Conservation (phyloP, 1,140 invertebrate species). For the Venturia canescens region DNA sequence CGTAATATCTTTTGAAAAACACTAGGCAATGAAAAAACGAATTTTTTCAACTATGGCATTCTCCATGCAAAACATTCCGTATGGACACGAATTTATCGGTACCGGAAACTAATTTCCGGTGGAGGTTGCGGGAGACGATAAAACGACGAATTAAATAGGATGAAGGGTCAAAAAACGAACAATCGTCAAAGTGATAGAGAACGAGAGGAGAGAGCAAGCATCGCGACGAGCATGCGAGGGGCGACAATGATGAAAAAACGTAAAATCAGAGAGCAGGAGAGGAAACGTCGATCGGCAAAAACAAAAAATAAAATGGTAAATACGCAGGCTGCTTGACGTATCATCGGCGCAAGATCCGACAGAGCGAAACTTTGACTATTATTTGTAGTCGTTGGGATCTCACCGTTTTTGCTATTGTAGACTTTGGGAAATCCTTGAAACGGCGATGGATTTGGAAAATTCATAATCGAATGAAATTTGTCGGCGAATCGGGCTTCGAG, state of each 20-base stretch:
- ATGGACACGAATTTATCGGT: no score
- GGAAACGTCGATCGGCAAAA: constrained; percentile 2
- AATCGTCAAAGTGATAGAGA: no score
- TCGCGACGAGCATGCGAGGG: background rate
- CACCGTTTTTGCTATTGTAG: constrained; percentile 79
- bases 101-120: no score
- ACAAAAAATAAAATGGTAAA: constrained; percentile 34
- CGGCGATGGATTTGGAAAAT: constrained; percentile 76
- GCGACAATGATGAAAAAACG: background rate
- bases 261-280: background rate
- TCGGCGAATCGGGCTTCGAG: constrained; percentile 76
- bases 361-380: constrained; percentile 7
- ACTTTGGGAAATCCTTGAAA: constrained; percentile 76
- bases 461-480: constrained; percentile 75
- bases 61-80: background rate
- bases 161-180: no score
- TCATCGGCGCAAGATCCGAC: constrained; percentile 46
- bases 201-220: background rate
- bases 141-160: no score
- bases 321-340: constrained; percentile 45
- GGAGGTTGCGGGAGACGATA: no score
- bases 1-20: no score
- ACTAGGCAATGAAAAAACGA: no score
- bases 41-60: no score
- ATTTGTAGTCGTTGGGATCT: constrained; percentile 53